Evolutionary conservation across 2,797 vertebrate species (phyloP), one percentile per base, ranked within the genome.

Genomic region (Otolemur crassicaudatus): DNA sequence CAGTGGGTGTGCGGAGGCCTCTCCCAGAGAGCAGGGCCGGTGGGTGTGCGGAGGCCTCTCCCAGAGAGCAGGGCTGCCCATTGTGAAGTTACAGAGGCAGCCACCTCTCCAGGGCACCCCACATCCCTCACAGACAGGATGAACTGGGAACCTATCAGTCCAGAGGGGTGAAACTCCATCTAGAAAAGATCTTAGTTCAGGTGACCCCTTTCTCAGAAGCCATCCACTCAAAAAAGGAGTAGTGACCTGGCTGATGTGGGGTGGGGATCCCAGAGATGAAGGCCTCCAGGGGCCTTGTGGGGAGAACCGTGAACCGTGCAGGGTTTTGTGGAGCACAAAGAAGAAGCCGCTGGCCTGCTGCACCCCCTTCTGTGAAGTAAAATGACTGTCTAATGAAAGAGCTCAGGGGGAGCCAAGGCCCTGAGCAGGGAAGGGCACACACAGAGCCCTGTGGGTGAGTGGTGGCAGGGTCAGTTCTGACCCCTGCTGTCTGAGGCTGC

Each of bases 371-470:
- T 37, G 46, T 49, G 61, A 34, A 69, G 2, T 13, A 56, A 10
- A 56, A 1, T 22, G 20, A 34, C 19, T 34, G 3, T 77, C 5
- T 3, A 7, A 14, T 20, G 11, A 31, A n/a, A 77, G 20, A 23
- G 17, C 69, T 12, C 17, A 19, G 0, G 12, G 77, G 40, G 23
- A 14, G 46, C 7, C 0, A 12, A 12, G 58, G 34, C 29, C 16
- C 46, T 22, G 69, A 58, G 69, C 34, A 13, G 65, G 6, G 56
- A 49, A 53, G 40, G 65, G 58, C 19, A 16, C 1, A 0, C 34
- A n/a, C 1, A 1, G 37, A 65, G 5, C 14, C 58, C 7, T 2
- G 0, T 0, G 43, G n/a, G 4, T 0, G 8, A 1, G 5, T 0
- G 25, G 67, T 0, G 11, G 13, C 2, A 3, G 75, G 76, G 5